phyloP scores from a whole-genome alignment of 2,888 invertebrate genomes.

The Myathropa florea region DNA sequence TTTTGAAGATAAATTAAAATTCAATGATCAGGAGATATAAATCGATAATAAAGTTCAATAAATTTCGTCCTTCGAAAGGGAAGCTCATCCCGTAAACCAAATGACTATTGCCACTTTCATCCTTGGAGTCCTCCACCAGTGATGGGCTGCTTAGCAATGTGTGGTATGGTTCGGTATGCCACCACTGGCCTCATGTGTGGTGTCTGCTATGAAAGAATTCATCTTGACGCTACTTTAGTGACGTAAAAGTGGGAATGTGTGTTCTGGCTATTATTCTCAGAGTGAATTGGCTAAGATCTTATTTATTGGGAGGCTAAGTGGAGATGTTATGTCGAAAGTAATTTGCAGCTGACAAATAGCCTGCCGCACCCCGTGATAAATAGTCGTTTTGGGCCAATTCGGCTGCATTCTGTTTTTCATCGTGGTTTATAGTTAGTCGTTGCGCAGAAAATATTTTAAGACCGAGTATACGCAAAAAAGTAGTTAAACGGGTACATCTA shows the following conservation, averaged over 20 bases:
- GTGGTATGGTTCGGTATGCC: neutral
- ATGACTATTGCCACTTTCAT: constrained; percentile 63
- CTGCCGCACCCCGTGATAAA: constrained; percentile 17
- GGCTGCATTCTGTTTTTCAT: too few species aligned
- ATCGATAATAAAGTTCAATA: constrained; percentile 71
- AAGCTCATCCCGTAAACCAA: constrained; percentile 71
- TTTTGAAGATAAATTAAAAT: constrained; percentile 68
- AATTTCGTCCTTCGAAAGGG: constrained; percentile 64
- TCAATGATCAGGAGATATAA: constrained; percentile 72
- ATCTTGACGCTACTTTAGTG: too few species aligned
- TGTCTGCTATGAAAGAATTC: too few species aligned
- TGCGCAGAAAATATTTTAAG: too few species aligned
- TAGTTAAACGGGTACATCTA: too few species aligned
- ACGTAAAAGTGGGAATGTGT: constrained; percentile 1
- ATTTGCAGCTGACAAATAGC: constrained; percentile 37
- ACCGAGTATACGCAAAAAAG: too few species aligned
- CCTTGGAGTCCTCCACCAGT: neutral
- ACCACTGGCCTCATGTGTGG: neutral
- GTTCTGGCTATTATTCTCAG: constrained; percentile 30
- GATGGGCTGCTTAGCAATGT: neutral
- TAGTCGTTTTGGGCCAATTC: neutral
- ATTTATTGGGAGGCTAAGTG: constrained; percentile 42
- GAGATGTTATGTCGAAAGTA: constrained; percentile 31
- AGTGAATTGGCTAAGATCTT: constrained; percentile 28
- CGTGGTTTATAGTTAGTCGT: too few species aligned